Base-by-base conservation (phyloP, 2,888 invertebrate species). In the Chloromyia formosa region DNA sequence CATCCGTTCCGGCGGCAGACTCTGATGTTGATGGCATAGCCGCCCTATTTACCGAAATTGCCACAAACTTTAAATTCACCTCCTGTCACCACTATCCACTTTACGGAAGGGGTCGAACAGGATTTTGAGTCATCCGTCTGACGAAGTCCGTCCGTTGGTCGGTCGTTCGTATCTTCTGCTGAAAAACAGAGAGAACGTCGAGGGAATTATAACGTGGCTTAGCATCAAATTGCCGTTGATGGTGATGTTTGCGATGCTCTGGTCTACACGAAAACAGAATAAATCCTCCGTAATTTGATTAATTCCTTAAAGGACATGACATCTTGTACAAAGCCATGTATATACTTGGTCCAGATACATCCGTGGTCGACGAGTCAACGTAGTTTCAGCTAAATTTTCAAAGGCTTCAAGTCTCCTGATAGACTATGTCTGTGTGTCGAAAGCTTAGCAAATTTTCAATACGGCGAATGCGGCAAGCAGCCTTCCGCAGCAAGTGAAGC, bases 241-340 rank as follows among this genome's bases (percentile, higher is more conserved):
- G 49, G 45, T 49, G 66, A 66, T 66, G 66, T 66, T 66, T 66
- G 22, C 66, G 45, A 12, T 10, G 66, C 49, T 66, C 66, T 69
- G 69, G 69, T 69, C 54, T 69, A 40, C 66, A 66, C 71, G 71
- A 71, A 71, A 71, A 71, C 71, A 71, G 58, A 45, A 71, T 71
- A 71, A 71, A 71, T 71, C 71, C 71, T 71, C 56, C 71, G 71
- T 71, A 71, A 71, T 71, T 71, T 71, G 71, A 71, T 71, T 71
- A 71, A 71, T 71, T 71, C 71, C 71, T 71, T 58, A 40, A 71
- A 71, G 58, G 71, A 58, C 71, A 71, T 56, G 71, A 58, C 71
- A 71, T 56, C 42, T 35, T 71, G 58, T 49, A 66, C 49, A 23
- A 66, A 66, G 66, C 49, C 27, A 18, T 49, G 66, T 35, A 45